Conservation (phyloP, 2,113 vertebrate genomes). For the Gadus chalcogrammus region DNA sequence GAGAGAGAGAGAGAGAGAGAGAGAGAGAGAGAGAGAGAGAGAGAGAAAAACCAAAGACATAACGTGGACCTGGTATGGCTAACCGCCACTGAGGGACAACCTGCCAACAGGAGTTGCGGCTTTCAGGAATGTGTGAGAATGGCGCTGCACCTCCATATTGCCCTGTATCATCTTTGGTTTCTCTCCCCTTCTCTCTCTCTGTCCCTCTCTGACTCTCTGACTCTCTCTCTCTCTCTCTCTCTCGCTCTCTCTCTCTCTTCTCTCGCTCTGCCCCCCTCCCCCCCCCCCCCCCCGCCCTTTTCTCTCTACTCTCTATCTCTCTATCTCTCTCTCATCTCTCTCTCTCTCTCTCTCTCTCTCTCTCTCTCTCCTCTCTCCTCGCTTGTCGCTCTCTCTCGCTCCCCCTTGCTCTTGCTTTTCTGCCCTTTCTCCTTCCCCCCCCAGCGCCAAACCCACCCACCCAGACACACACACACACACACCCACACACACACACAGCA, state of each 20-base stretch:
- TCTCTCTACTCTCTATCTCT: background rate
- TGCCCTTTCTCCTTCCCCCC: no score
- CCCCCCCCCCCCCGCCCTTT: no score
- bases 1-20: no score
- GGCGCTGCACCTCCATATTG: constrained; percentile 32
- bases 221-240: background rate
- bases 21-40: constrained; percentile 6
- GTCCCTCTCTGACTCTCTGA: constrained; percentile 16
- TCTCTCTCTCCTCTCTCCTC: no score
- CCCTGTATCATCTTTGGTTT: constrained; percentile 25
- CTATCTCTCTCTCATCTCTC: background rate
- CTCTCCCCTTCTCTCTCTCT: constrained; percentile 11
- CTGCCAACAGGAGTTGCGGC: constrained; percentile 58
- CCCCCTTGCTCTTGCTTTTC: no score
- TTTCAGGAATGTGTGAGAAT: constrained; percentile 61
- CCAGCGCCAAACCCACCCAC: no score
- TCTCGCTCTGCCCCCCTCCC: background rate
- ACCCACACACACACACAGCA: no score
- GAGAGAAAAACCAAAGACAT: constrained; percentile 54
- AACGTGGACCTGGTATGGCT: constrained; percentile 44
- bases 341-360: no score
- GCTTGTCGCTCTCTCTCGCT: no score
- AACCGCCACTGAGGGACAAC: constrained; percentile 40
- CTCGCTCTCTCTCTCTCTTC: background rate
- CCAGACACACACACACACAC: no score